phyloP scores from a whole-genome alignment of 2,797 vertebrate species.

The Alcedo atthis region DNA sequence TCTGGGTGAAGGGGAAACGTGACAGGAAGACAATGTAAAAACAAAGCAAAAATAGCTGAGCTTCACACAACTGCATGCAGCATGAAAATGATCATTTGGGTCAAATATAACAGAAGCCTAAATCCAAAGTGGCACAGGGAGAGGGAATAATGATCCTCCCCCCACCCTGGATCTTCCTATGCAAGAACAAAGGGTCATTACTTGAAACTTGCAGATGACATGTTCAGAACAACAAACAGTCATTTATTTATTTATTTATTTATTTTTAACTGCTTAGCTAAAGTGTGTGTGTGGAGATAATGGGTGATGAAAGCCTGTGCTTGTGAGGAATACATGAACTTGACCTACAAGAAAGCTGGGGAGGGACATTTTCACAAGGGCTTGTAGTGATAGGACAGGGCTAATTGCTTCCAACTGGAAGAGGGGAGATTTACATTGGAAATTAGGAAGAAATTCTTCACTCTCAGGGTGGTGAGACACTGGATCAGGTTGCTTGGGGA shows the following conservation, averaged over 20 bases:
- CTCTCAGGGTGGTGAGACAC: neutral
- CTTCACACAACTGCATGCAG: neutral
- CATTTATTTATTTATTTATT: too few relatives aligned
- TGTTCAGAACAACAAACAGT: neutral
- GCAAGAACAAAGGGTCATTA: neutral
- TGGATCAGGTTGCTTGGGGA: neutral
- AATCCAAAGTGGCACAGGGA: neutral
- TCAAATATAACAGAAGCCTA: neutral
- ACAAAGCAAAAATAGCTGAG: neutral
- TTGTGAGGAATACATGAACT: neutral
- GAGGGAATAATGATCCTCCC: neutral
- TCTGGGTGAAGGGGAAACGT: neutral
- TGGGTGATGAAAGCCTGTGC: neutral
- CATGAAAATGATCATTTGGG: neutral
- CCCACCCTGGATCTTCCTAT: neutral
- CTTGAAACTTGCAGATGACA: neutral
- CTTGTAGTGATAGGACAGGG: too few relatives aligned
- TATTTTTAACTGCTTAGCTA: neutral
- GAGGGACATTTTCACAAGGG: too few relatives aligned
- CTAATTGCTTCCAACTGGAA: neutral
- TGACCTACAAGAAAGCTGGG: too few relatives aligned
- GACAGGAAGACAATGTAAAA: neutral
- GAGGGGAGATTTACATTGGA: neutral
- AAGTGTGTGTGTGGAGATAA: neutral
- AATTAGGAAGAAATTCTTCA: neutral